A percentile compares a stretch with the other conserved stretches of the same genome.
Conservation (phyloP, 1,140 invertebrate genomes). For the Helicoverpa armigera region DNA sequence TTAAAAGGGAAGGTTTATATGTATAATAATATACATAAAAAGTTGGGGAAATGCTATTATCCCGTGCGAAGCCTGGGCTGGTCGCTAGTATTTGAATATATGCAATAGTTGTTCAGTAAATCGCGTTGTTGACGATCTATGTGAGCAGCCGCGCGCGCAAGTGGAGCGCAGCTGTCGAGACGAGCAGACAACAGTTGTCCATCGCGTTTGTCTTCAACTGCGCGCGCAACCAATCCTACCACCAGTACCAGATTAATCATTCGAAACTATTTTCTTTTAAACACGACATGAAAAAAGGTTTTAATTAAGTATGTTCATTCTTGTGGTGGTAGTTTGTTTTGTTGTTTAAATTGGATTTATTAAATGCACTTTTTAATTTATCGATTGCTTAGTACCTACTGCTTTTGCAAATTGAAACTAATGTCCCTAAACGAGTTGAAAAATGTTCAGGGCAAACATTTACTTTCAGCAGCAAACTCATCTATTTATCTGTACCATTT, state of each 20-base stretch:
- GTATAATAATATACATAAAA: no score
- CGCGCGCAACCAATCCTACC: constrained; percentile 65
- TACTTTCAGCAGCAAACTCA: constrained; percentile 16
- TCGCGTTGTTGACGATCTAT: constrained; percentile 28
- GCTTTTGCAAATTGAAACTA: background rate
- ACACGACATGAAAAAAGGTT: constrained; percentile 23
- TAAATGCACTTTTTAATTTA: no score
- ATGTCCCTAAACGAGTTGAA: background rate
- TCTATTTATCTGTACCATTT: constrained; percentile 9
- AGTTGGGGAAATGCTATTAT: no score
- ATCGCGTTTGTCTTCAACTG: constrained; percentile 73
- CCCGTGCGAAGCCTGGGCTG: no score
- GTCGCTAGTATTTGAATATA: constrained; percentile 22
- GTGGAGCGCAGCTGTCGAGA: constrained; percentile 82
- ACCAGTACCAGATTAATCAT: constrained; percentile 71
- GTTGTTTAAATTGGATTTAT: background rate
- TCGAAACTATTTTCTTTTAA: constrained; percentile 66
- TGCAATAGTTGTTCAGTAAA: constrained; percentile 22
- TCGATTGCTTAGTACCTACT: no score
- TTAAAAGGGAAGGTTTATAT: no score
- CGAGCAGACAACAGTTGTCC: constrained; percentile 83
- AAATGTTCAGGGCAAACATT: background rate
- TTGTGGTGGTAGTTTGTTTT: background rate
- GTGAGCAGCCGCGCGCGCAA: constrained; percentile 61
- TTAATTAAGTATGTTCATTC: constrained; percentile 28